These are phyloP conservation scores for Hoplodrina ambigua DNA, from an alignment of 2,888 invertebrate genomes.

Conservation along the genomic window DNA sequence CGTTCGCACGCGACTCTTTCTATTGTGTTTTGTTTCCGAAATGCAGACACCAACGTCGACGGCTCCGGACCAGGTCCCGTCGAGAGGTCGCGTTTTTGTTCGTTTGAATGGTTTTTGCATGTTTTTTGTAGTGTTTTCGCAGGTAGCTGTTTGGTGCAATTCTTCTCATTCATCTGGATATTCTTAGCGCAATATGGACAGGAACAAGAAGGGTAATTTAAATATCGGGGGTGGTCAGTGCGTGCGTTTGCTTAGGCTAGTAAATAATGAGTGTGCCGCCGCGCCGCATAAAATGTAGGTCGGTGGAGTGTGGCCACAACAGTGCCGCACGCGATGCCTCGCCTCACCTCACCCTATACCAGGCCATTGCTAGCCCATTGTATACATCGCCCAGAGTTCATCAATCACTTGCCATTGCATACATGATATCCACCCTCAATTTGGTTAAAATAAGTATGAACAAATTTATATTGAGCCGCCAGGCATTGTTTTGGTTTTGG, in stretches of 20 bases:
- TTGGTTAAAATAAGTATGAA: constrained; percentile 14
- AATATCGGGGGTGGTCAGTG: constrained; percentile 76
- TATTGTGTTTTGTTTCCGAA: constrained; percentile 90
- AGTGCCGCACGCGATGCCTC: constrained; percentile 81
- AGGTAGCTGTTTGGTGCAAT: constrained; percentile 80
- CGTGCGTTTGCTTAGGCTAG: constrained; percentile 78
- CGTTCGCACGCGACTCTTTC: constrained; percentile 87
- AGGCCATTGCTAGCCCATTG: constrained; percentile 69
- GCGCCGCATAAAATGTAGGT: constrained; percentile 90
- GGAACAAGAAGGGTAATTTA: constrained; percentile 68
- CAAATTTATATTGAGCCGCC: not conserved
- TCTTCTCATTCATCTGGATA: constrained; percentile 74
- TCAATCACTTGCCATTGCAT: constrained; percentile 60
- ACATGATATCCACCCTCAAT: constrained; percentile 26
- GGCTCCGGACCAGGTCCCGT: constrained; percentile 81
- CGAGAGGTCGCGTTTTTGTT: constrained; percentile 86
- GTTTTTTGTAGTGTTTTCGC: constrained; percentile 86
- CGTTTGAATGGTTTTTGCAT: constrained; percentile 80
- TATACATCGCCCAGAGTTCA: constrained; percentile 73
- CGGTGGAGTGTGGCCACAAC: constrained; percentile 85
- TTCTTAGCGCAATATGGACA: constrained; percentile 48
- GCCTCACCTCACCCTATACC: constrained; percentile 74
- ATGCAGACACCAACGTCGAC: constrained; percentile 88
- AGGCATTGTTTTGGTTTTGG: constrained; percentile 11
- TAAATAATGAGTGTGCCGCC: constrained; percentile 84